Base-by-base conservation (phyloP, 2,888 invertebrate species). In the Eueremaeus valkanovi region DNA sequence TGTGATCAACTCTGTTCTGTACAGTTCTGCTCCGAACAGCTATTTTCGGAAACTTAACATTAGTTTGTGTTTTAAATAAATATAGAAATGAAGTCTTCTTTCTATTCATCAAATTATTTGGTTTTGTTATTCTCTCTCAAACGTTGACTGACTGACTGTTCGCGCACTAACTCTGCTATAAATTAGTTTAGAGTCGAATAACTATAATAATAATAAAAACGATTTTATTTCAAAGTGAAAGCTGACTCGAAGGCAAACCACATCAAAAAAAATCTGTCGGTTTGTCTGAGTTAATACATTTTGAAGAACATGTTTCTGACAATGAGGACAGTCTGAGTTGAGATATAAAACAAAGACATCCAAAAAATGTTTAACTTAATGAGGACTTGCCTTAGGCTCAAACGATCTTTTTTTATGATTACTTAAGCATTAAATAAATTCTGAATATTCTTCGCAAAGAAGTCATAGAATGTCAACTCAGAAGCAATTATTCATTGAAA, bases 281-380 rank as follows among this genome's bases (percentile, higher is more conserved):
- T 8, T n/a, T 51, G 21, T n/a, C 51, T 51, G 8, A 51, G 21
- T 51, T 51, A n/a, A 51, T 51, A 3, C 51, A 8, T n/a, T 51
- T 51, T 16, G 8, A 8, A 1, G 51, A 51, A 51, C 51, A 61
- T 61, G 21, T 55, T 16, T 61, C 21, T 61, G 61, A 61, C 61
- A 61, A n/a, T n/a, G 61, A 31, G 29, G 61, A 29, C 61, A 61
- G 27, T 27, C 8, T 5, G 9, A 27, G 27, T 29, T 51, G 18
- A 61, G 61, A 31, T n/a, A 31, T 16, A 27, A 61, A 61, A 61
- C 61, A 61, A 61, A 58, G 61, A 27, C 61, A 61, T 29, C 9
- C 8, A 11, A 61, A 31, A 11, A 3, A n/a, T n/a, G n/a, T n/a
- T 31, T 18, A 27, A 61, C 24, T 27, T 61, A 61, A 61, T 61